Conservation (phyloP, 2,797 vertebrate genomes). For the Numenius phaeopus region DNA sequence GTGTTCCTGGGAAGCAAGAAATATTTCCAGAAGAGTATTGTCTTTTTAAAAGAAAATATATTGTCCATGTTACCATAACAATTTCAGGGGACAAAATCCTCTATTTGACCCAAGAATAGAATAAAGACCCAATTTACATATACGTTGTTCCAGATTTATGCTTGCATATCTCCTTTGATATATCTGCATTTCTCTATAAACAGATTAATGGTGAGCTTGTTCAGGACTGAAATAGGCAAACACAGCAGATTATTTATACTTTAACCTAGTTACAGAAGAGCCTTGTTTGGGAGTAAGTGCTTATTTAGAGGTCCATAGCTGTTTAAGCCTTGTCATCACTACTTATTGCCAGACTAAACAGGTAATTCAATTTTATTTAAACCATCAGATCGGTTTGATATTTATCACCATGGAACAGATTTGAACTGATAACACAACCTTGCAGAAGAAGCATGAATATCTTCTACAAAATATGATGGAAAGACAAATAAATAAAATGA, state of each 20-base stretch:
- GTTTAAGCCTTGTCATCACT: neutral
- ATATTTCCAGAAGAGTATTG: neutral
- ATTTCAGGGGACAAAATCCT: neutral
- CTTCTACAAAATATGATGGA: neutral
- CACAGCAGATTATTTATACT: conserved; percentile 6
- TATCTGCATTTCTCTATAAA: neutral
- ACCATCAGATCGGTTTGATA: neutral
- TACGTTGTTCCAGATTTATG: neutral
- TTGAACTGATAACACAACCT: neutral
- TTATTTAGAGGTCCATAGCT: neutral
- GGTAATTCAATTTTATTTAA: neutral
- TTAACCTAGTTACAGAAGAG: neutral
- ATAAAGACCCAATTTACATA: neutral
- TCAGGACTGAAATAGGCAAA: neutral
- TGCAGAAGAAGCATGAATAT: neutral
- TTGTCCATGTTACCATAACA: neutral
- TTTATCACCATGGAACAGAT: neutral
- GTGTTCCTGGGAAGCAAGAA: neutral
- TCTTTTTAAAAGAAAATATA: neutral
- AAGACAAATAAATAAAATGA: neutral
- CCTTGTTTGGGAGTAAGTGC: neutral
- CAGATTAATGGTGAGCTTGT: conserved; percentile 8
- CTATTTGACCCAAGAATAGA: neutral
- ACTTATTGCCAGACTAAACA: neutral
- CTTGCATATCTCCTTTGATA: neutral